phyloP scores from a whole-genome alignment of 2,797 vertebrate genomes.

The Erithacus rubecula region DNA sequence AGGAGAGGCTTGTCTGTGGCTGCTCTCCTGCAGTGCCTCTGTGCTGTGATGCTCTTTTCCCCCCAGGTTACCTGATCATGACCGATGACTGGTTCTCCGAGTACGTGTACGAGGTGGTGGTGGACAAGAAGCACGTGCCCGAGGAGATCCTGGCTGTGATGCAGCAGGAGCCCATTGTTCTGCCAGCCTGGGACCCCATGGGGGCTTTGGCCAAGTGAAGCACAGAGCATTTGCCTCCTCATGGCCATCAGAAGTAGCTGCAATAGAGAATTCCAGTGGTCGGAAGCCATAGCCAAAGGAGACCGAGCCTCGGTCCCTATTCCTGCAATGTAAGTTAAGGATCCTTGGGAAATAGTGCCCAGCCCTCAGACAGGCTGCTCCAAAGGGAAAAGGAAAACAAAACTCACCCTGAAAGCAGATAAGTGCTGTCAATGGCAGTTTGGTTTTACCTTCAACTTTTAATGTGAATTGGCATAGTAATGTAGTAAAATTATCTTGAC shows the following conservation, averaged over 20 bases:
- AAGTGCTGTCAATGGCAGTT: neutral
- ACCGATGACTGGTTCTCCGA: constrained; percentile 98
- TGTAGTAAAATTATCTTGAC: neutral
- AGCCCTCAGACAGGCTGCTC: constrained; percentile 24
- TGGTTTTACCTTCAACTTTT: neutral
- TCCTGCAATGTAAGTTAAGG: constrained; percentile 26
- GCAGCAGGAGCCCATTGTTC: constrained; percentile 86
- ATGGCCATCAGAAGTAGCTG: constrained; percentile 44
- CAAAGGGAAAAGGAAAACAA: neutral
- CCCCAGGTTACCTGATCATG: constrained; percentile 95
- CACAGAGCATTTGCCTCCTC: neutral
- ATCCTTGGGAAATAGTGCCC: constrained; percentile 56
- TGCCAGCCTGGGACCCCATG: constrained; percentile 99
- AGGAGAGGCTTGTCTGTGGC: neutral
- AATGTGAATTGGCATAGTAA: neutral
- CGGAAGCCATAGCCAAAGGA: constrained; percentile 66
- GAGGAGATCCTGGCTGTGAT: constrained; percentile 87
- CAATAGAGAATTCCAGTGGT: constrained; percentile 64
- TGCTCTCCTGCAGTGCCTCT: neutral
- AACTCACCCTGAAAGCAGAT: neutral
- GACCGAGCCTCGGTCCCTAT: neutral
- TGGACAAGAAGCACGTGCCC: constrained; percentile 88
- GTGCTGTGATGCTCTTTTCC: neutral
- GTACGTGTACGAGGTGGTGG: constrained; percentile 96
- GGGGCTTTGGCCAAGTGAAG: constrained; percentile 88